A percentile compares a stretch with the other conserved stretches of the same genome.
Conservation (phyloP, 2,888 invertebrate species). For the Fissipunctia ypsillon region DNA sequence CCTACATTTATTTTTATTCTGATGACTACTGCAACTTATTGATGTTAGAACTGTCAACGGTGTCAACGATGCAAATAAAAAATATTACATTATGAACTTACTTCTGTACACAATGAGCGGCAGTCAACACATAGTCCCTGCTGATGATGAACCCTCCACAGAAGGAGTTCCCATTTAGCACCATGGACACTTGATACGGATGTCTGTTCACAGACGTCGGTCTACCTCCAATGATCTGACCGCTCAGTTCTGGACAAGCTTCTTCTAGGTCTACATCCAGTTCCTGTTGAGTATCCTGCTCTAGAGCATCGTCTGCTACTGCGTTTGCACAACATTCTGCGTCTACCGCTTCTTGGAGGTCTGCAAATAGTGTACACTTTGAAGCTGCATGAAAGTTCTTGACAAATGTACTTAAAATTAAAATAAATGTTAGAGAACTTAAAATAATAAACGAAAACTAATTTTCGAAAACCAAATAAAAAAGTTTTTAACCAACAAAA, state of each 20-base stretch:
- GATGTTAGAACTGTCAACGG: background rate
- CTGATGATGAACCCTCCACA: conserved; percentile 88
- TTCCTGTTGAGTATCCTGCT: conserved; percentile 70
- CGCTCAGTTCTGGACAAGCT: conserved; percentile 85
- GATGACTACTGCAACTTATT: background rate
- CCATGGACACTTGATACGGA: conserved; percentile 87
- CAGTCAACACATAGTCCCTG: conserved; percentile 83
- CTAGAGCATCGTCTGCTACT: conserved; percentile 67
- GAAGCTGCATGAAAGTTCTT: background rate
- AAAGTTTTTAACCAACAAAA: background rate
- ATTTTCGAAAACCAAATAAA: background rate
- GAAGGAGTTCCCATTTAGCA: conserved; percentile 86
- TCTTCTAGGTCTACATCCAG: conserved; percentile 80
- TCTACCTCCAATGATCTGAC: conserved; percentile 86
- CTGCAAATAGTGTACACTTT: conserved; percentile 70
- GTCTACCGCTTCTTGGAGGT: conserved; percentile 81
- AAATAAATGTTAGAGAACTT: background rate
- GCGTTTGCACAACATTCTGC: conserved; percentile 74
- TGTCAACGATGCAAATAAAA: background rate
- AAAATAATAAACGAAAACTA: background rate
- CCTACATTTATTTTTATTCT: background rate
- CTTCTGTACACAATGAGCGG: conserved; percentile 88
- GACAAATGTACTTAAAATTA: background rate
- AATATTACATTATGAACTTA: conserved; percentile 71
- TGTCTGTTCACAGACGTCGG: conserved; percentile 84